A percentile compares a stretch with the other conserved stretches of the same genome.
Evolutionary conservation across 2,113 vertebrate genomes (phyloP).

Genomic region (Takifugu bimaculatus): DNA sequence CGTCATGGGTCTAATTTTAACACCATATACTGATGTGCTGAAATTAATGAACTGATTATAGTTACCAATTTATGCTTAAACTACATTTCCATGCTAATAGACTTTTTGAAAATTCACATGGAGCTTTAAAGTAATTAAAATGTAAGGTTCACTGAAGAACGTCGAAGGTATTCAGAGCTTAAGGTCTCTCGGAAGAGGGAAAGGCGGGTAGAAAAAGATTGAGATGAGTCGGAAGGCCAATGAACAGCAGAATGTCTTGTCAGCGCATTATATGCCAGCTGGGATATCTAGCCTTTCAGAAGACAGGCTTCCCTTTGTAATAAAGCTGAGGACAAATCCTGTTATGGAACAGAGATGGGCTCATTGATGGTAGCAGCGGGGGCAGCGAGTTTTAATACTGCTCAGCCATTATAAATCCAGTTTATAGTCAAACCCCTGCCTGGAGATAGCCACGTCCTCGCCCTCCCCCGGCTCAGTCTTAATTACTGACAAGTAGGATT

Average conservation of each 20-base stretch:
- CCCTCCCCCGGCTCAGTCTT: slow-evolving; percentile 76
- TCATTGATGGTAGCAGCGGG: slow-evolving; percentile 82
- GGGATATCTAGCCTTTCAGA: slow-evolving; percentile 69
- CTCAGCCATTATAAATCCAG: slow-evolving; percentile 87
- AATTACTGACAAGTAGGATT: slow-evolving; percentile 95
- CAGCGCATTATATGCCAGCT: slow-evolving; percentile 70
- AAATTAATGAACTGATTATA: slow-evolving; percentile 1
- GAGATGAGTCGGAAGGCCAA: slow-evolving; percentile 26
- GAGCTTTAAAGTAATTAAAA: slow-evolving; percentile 27
- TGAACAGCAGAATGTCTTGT: slow-evolving; percentile 66
- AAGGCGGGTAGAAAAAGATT: neutral
- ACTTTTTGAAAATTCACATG: slow-evolving; percentile 3
- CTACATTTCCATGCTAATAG: neutral
- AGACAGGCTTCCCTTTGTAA: slow-evolving; percentile 72
- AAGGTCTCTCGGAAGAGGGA: slow-evolving; percentile 16
- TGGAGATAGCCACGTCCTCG: slow-evolving; percentile 63
- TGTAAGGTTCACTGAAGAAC: slow-evolving; percentile 5
- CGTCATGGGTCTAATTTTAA: neutral
- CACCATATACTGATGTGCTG: neutral
- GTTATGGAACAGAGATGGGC: slow-evolving; percentile 83
- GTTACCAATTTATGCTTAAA: too few relatives aligned
- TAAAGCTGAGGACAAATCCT: slow-evolving; percentile 87
- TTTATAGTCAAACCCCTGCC: slow-evolving; percentile 81
- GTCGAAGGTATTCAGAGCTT: slow-evolving; percentile 37
- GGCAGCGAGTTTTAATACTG: slow-evolving; percentile 81